phyloP scores from a whole-genome alignment of 2,888 invertebrate genomes.

The Meghimatium bilineatum region DNA sequence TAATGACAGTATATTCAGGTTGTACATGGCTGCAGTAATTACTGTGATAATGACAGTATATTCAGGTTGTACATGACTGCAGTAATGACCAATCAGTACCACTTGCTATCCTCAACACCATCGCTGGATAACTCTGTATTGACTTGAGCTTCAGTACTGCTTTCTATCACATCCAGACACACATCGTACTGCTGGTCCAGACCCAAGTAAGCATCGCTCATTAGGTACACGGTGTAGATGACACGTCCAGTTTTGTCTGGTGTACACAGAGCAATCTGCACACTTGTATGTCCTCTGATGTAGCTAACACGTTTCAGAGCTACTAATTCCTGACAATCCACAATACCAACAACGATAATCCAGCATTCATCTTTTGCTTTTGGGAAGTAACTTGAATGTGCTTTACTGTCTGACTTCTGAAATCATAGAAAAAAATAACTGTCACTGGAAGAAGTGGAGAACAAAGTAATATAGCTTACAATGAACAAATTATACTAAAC shows the following conservation, averaged over 20 bases:
- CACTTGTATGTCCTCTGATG: slow-evolving; percentile 62
- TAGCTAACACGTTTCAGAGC: slow-evolving; percentile 86
- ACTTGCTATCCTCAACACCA: not conserved
- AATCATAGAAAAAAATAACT: not conserved
- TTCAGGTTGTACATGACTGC: not conserved
- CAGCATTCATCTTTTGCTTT: slow-evolving; percentile 97
- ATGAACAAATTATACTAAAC: no score
- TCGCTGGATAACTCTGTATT: slow-evolving; percentile 65
- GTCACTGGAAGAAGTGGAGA: not conserved
- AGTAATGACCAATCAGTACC: not conserved
- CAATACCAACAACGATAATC: slow-evolving; percentile 90
- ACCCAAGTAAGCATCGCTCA: slow-evolving; percentile 95
- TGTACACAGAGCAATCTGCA: slow-evolving; percentile 81
- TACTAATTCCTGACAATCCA: slow-evolving; percentile 84
- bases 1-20: no score
- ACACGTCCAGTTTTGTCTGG: slow-evolving; percentile 82
- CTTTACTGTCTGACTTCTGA: slow-evolving; percentile 79
- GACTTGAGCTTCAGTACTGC: slow-evolving; percentile 71
- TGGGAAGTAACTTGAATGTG: slow-evolving; percentile 90
- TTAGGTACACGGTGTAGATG: slow-evolving; percentile 87
- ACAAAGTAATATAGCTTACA: no score
- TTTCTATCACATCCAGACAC: slow-evolving; percentile 73
- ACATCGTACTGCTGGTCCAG: slow-evolving; percentile 91
- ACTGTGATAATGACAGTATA: not conserved
- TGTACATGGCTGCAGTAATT: no score